Percentiles rank a stretch among this genome's conserved stretches.
Evolutionary conservation across 2,888 invertebrate genomes (phyloP).

Genomic region (Chloroclystis v-ata): DNA sequence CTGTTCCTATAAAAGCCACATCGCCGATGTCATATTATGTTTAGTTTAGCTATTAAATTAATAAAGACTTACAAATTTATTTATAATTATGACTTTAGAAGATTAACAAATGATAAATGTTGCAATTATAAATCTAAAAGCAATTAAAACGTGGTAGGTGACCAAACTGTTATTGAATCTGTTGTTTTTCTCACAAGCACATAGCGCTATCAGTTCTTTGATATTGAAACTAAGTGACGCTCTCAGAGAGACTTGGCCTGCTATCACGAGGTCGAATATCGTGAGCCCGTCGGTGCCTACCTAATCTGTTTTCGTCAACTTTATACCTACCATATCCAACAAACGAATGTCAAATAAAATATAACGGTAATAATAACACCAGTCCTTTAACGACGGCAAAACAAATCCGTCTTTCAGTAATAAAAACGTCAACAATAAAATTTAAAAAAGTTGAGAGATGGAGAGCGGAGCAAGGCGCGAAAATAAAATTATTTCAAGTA

Average conservation of each 20-base stretch:
- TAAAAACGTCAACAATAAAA: slow-evolving; percentile 47
- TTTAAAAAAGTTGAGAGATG: slow-evolving; percentile 42
- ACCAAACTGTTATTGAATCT: not conserved
- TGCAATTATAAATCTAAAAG: too few relatives aligned
- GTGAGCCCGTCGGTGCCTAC: slow-evolving; percentile 5
- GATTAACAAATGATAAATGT: too few relatives aligned
- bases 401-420: slow-evolving; percentile 42
- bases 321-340: not conserved
- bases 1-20: too few relatives aligned
- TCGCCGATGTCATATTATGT: too few relatives aligned
- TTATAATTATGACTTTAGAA: too few relatives aligned
- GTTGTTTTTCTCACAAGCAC: slow-evolving; percentile 10
- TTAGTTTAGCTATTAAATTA: too few relatives aligned
- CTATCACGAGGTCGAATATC: slow-evolving; percentile 35
- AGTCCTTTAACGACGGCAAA: slow-evolving; percentile 35
- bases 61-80: too few relatives aligned
- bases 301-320: slow-evolving; percentile 29
- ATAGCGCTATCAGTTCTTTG: slow-evolving; percentile 16
- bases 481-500: slow-evolving; percentile 52
- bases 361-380: slow-evolving; percentile 27
- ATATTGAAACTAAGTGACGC: slow-evolving; percentile 33
- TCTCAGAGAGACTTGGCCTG: slow-evolving; percentile 27
- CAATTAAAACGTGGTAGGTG: too few relatives aligned
- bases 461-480: slow-evolving; percentile 44
- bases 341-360: slow-evolving; percentile 7